These are phyloP conservation scores for Drosophila leonis DNA, from an alignment of 2,888 invertebrate species.

Conservation along the genomic window DNA sequence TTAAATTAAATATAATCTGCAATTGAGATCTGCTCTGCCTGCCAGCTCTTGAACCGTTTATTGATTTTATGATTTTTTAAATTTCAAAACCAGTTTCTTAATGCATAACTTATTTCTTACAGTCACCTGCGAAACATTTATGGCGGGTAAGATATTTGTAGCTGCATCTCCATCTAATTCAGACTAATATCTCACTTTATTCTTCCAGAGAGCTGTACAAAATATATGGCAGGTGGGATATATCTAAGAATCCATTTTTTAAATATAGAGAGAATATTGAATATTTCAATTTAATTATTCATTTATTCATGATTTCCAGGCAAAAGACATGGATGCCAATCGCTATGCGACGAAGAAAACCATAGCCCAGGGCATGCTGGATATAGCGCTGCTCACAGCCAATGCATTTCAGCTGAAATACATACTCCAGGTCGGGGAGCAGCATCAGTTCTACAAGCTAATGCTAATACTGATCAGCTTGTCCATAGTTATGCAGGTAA, in stretches of 20 bases:
- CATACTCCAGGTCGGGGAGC: constrained; percentile 92
- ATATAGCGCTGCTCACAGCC: constrained; percentile 94
- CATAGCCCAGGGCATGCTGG: constrained; percentile 95
- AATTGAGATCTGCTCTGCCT: neutral
- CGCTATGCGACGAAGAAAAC: constrained; percentile 97
- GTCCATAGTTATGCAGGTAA: constrained; percentile 94
- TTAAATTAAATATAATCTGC: neutral
- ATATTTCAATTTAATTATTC: too few relatives aligned
- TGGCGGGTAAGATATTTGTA: neutral
- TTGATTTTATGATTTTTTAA: neutral
- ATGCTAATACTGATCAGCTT: constrained; percentile 92
- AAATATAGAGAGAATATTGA: too few relatives aligned
- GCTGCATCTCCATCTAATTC: neutral
- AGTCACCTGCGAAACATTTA: neutral
- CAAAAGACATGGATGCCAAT: constrained; percentile 94
- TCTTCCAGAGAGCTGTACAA: neutral
- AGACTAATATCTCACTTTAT: neutral
- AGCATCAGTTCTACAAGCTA: constrained; percentile 94
- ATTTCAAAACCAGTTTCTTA: neutral
- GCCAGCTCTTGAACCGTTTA: neutral
- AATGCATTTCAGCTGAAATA: constrained; percentile 96
- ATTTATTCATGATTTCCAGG: too few relatives aligned
- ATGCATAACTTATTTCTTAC: neutral
- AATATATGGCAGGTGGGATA: constrained; percentile 1
- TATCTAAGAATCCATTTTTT: too few relatives aligned